Percentiles rank a stretch among this genome's conserved stretches.
Conservation (phyloP, 1,140 invertebrate species). For the Bombus impatiens region DNA sequence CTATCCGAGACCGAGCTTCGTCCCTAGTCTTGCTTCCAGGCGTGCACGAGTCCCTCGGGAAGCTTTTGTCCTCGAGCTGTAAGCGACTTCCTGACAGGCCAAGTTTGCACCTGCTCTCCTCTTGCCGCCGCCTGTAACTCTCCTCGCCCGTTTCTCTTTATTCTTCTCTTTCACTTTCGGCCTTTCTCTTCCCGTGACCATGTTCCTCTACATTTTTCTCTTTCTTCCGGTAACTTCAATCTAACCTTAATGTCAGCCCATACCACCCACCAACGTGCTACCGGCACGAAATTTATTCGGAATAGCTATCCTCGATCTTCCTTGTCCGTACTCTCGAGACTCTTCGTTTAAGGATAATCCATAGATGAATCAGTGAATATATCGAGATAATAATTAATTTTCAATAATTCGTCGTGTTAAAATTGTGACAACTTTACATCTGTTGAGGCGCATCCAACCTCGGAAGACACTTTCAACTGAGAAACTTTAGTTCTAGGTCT, state of each 20-base stretch:
- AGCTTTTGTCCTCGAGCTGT: slow-evolving; percentile 82
- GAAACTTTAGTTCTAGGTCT: too few species aligned
- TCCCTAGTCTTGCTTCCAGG: slow-evolving; percentile 66
- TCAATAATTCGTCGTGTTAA: slow-evolving; percentile 20
- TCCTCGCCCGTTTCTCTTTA: slow-evolving; percentile 45
- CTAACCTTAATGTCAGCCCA: slow-evolving; percentile 70
- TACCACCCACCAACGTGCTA: slow-evolving; percentile 52
- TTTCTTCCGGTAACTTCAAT: slow-evolving; percentile 43
- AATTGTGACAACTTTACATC: too few species aligned
- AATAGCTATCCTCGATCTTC: slow-evolving; percentile 51
- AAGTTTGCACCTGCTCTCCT: slow-evolving; percentile 82
- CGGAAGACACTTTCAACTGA: too few species aligned
- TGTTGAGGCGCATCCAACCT: not conserved
- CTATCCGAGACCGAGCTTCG: slow-evolving; percentile 67
- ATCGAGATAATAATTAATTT: slow-evolving; percentile 60
- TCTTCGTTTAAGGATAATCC: slow-evolving; percentile 66
- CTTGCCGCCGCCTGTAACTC: slow-evolving; percentile 58
- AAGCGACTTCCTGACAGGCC: slow-evolving; percentile 83
- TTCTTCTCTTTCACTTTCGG: slow-evolving; percentile 31
- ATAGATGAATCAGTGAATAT: slow-evolving; percentile 64
- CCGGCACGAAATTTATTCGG: slow-evolving; percentile 73
- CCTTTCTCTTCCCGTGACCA: slow-evolving; percentile 11
- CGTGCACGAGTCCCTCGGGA: slow-evolving; percentile 79
- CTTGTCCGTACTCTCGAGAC: slow-evolving; percentile 27
- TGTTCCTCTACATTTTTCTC: slow-evolving; percentile 20